A percentile compares a stretch with the other conserved stretches of the same genome.
These are phyloP conservation scores for Gymnopithys bicolor DNA, from an alignment of 2,797 vertebrate genomes.

Conservation along the genomic window DNA sequence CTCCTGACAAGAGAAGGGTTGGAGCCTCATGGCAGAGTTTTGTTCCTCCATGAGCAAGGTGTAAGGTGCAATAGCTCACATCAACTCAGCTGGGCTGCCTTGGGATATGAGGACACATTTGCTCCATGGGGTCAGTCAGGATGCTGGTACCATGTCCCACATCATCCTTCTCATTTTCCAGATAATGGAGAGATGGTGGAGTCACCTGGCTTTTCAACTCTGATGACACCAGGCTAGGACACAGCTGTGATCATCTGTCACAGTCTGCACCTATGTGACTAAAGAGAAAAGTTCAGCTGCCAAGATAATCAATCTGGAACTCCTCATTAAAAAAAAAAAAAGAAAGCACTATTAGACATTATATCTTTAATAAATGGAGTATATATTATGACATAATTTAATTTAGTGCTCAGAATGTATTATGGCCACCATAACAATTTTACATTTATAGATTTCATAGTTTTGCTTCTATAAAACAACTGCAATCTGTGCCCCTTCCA, in stretches of 20 bases:
- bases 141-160: background rate
- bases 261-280: background rate
- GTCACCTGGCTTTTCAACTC: background rate
- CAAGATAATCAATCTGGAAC: background rate
- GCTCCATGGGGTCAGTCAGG: background rate
- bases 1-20: background rate
- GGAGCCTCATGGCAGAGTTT: background rate
- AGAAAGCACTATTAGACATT: background rate
- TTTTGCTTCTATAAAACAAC: slow-evolving; percentile 69
- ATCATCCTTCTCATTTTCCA: background rate
- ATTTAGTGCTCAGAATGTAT: slow-evolving; percentile 53
- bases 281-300: slow-evolving; percentile 20
- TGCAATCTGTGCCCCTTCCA: slow-evolving; percentile 45
- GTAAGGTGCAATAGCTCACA: background rate
- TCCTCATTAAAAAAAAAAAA: background rate
- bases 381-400: slow-evolving; percentile 66
- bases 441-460: slow-evolving; percentile 68
- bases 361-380: slow-evolving; percentile 56
- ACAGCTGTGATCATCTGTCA: background rate
- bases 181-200: background rate
- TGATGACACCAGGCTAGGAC: background rate
- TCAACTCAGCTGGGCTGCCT: background rate
- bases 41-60: background rate
- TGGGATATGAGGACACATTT: background rate
- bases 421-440: slow-evolving; percentile 29